phyloP scores from a whole-genome alignment of 2,888 invertebrate genomes.

The Volucella bombylans region DNA sequence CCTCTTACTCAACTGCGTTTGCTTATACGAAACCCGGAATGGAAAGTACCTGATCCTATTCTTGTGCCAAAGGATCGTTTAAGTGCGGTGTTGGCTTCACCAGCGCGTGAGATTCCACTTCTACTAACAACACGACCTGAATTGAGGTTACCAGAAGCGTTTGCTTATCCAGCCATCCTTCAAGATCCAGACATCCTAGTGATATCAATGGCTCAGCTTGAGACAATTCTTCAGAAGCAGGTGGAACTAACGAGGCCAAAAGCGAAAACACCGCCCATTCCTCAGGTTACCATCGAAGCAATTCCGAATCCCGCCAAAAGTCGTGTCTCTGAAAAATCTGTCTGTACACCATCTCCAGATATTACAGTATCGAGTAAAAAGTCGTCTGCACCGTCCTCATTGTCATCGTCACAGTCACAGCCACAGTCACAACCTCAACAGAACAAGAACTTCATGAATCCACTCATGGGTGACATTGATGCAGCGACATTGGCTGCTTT shows the following conservation, averaged over 20 bases:
- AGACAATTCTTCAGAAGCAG: constrained; percentile 85
- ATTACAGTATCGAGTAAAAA: constrained; percentile 66
- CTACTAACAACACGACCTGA: constrained; percentile 88
- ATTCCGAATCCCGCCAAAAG: constrained; percentile 70
- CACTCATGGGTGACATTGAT: constrained; percentile 84
- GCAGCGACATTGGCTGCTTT: constrained; percentile 87
- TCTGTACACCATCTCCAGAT: constrained; percentile 52
- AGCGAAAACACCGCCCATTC: constrained; percentile 77
- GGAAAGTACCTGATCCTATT: constrained; percentile 91
- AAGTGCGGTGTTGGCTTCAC: constrained; percentile 87
- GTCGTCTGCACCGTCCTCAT: constrained; percentile 13
- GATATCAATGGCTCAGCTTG: constrained; percentile 89
- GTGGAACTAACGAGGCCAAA: constrained; percentile 78
- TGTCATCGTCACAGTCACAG: not conserved
- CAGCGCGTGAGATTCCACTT: constrained; percentile 90
- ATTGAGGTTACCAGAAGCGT: constrained; percentile 88
- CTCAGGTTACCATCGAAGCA: constrained; percentile 74
- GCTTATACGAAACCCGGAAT: constrained; percentile 86
- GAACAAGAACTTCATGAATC: constrained; percentile 60
- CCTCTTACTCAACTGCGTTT: constrained; percentile 89
- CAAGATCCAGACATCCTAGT: constrained; percentile 91
- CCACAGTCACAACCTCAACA: constrained; percentile 41
- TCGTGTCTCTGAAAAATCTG: constrained; percentile 39
- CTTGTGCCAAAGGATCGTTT: constrained; percentile 90
- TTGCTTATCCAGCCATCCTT: constrained; percentile 88